Evolutionary conservation across 2,113 vertebrate genomes (phyloP), one percentile per base, ranked within the genome.

Genomic region (Gallinago jamesoni): DNA sequence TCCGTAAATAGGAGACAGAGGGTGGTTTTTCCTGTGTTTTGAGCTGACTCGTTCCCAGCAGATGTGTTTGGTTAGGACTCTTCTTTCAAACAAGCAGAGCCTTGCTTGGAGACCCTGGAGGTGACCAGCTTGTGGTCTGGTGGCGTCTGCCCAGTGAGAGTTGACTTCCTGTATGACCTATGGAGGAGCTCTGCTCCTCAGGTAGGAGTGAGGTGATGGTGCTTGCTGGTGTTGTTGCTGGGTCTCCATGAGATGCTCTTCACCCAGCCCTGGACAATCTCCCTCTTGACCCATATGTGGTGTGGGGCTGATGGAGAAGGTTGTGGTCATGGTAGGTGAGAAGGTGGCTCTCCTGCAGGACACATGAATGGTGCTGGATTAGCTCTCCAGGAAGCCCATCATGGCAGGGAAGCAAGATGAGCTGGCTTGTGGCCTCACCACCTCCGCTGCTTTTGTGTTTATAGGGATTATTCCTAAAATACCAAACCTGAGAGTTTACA

Each of bases 41-140:
- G 89, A 86, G 84, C 68, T 64, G 84, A 28, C 56, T 87, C 1
- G 17, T 60, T 77, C 63, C 68, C 78, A 83, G 74, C 59, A 77
- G 75, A 52, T 84, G 70, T 53, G 85, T 85, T 92, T 90, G 85
- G 79, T 76, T 60, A 52, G 48, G 64, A 33, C 53, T 86, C 12
- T 74, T 59, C 68, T 83, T 88, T 79, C 70, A 68, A 84, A 72
- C 60, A 68, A 92, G 67, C 47, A 47, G 70, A 90, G 16, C 69
- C 22, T 2, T 45, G 41, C 45, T 72, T 76, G 86, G 52, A 55
- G 69, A 35, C 25, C 14, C 16, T 67, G 33, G 35, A 55, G 78
- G 43, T 75, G 48, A 8, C 72, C 1, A 2, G 50, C 50, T 23
- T 0, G 0, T n/a, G 23, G 39, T 53, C 35, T 2, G 3, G 55